Conservation (phyloP, 1,140 invertebrate species). For the Octopus bimaculoides region DNA sequence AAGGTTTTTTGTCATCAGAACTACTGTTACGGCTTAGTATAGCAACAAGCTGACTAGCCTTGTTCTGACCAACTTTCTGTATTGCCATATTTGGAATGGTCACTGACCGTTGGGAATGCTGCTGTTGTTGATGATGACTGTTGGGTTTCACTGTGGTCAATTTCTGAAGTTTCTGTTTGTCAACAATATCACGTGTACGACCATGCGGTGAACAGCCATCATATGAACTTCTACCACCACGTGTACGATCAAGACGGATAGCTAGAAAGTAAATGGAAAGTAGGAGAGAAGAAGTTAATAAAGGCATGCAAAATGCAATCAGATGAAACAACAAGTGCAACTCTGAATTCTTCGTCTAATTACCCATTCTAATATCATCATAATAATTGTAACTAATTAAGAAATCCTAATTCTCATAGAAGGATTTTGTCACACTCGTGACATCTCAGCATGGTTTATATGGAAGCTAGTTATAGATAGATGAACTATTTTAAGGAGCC, state of each 20-base stretch:
- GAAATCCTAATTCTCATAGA: not conserved
- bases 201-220: slow-evolving; percentile 50
- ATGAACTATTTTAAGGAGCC: too few species aligned
- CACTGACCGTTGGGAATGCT: not conserved
- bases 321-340: too few species aligned
- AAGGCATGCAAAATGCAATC: too few species aligned
- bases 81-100: slow-evolving; percentile 12
- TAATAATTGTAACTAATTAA: not conserved
- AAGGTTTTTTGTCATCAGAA: slow-evolving; percentile 24
- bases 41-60: slow-evolving; percentile 41
- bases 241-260: slow-evolving; percentile 88
- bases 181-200: slow-evolving; percentile 25
- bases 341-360: too few species aligned
- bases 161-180: slow-evolving; percentile 22
- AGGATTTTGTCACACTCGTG: too few species aligned
- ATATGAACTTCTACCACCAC: slow-evolving; percentile 93
- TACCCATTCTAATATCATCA: not conserved
- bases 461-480: too few species aligned
- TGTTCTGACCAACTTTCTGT: not conserved
- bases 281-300: too few species aligned
- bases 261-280: slow-evolving; percentile 64
- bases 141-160: slow-evolving; percentile 21
- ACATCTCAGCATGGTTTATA: too few species aligned
- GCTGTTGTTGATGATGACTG: slow-evolving; percentile 11
- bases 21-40: slow-evolving; percentile 39